Base-by-base conservation (phyloP, 1,140 invertebrate genomes). In the Cherax quadricarinatus region DNA sequence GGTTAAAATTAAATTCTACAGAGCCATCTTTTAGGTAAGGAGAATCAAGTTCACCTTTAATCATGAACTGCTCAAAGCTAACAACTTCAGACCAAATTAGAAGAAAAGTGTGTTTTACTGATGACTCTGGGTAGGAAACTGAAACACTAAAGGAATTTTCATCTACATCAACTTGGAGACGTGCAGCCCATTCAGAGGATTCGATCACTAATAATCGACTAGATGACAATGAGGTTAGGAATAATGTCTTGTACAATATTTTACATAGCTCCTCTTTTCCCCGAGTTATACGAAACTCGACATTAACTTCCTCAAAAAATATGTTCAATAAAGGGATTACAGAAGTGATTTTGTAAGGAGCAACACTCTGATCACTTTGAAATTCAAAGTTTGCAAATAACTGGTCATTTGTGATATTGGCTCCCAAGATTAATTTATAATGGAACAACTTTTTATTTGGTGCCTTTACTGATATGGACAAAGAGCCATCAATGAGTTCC, bases 21-120 rank as follows among this genome's bases (percentile, higher is more conserved):
- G 78, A 30, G 9, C 53, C 83, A 53, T 91, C 75, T 53, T 24
- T 24, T 60, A 91, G 12, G 41, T 60, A 86, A 18, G 90, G 75
- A 6, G 57, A 81, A 30, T 49, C 82, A 4, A 91, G 1, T n/a
- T 91, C 90, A n/a, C 48, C 57, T 9, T 16, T n/a, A 70, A 86
- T 21, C 51, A 41, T 16, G 41, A 84, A n/a, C 0, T 90, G 53
- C n/a, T 85, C 49, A 75, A 75, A 9, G n/a, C 51, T 53, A 10
- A 66, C 60, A 30, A 30, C 57, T 5, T 81, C 48, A 30, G 84
- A 57, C 84, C 84, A 86, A 4, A 1, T 21, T 10, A 91, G 48
- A 16, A 53, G 24, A 18, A 91, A 24, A 30, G 75, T 14, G 60
- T 91, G 90, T n/a, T 70, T 48, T n/a, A 4, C n/a, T 21, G 51